Conservation (phyloP, 2,888 invertebrate genomes). For the Apomyelois bistriatella region DNA sequence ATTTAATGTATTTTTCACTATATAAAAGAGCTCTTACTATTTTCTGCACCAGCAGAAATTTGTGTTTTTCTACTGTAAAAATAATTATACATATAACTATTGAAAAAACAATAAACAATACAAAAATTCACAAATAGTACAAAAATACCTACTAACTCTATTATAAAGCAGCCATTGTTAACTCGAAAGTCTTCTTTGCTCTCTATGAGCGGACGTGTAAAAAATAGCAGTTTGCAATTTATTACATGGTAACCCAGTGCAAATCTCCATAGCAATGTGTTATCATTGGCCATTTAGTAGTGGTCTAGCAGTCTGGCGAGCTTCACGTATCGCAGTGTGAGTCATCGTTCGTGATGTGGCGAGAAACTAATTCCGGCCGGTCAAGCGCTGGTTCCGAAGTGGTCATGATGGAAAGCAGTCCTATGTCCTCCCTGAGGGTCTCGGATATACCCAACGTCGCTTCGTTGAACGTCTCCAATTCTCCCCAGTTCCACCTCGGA, state of each 20-base stretch:
- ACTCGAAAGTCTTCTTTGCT: no score
- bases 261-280: not conserved
- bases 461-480: slow-evolving; percentile 54
- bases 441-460: slow-evolving; percentile 38
- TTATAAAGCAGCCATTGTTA: no score
- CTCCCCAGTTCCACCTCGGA: slow-evolving; percentile 58
- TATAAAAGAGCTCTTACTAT: no score
- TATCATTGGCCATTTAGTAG: slow-evolving; percentile 8
- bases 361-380: slow-evolving; percentile 23
- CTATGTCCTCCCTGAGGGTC: slow-evolving; percentile 28
- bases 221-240: not conserved
- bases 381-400: slow-evolving; percentile 41
- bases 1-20: no score
- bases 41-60: no score
- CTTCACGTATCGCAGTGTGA: slow-evolving; percentile 12
- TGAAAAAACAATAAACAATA: no score
- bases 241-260: not conserved
- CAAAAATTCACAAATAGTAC: no score
- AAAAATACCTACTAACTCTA: no score
- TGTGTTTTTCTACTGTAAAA: no score
- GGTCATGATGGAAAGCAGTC: slow-evolving; percentile 39
- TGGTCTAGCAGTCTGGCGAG: not conserved
- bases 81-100: no score
- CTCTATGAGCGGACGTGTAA: no score
- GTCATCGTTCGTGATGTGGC: slow-evolving; percentile 21